Base-by-base conservation (phyloP, 2,888 invertebrate genomes). In the Pecten maximus region DNA sequence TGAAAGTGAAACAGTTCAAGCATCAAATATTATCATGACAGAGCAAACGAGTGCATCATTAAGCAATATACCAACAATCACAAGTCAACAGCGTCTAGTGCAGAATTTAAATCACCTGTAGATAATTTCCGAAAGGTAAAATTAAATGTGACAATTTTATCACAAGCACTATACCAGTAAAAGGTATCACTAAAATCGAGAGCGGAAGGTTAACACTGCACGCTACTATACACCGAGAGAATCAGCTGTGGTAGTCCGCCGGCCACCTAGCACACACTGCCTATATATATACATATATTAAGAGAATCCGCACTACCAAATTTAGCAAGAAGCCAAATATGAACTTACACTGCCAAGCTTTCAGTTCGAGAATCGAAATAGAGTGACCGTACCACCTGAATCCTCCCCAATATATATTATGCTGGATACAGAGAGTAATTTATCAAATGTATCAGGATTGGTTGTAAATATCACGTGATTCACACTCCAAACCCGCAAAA, bases 331-430 rank as follows among this genome's bases (percentile, higher is more conserved):
- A 28, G 74, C 74, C 74, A 74, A 74, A 74, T 74, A 74, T 74
- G 74, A 74, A 74, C 74, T 74, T 74, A 74, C 74, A 28, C 74
- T 74, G 74, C 35, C 28, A 74, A 74, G 74, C 74, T 74, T 74
- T 74, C 74, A 35, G 74, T 74, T 74, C 35, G 74, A 74, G 74
- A 23, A 74, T 35, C 74, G 74, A 74, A 74, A 74, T 74, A 74
- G 74, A 74, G 28, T 74, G 74, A 74, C 74, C 74, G 74, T 91
- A 91, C 92, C 91, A 93, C 93, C 92, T 92, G 92, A 89, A 91
- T 87, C 90, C 74, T 74, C 74, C 54, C 88, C 87, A 87, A 88
- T 93, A 92, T 94, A 94, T 94, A 94, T 92, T 92, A 92, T 93
- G 91, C 92, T 40, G 74, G 89, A 48, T 40, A 40, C 87, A 88